Evolutionary conservation across 1,140 invertebrate species (phyloP), one percentile per base, ranked within the genome.

Genomic region (Danaus plexippus): DNA sequence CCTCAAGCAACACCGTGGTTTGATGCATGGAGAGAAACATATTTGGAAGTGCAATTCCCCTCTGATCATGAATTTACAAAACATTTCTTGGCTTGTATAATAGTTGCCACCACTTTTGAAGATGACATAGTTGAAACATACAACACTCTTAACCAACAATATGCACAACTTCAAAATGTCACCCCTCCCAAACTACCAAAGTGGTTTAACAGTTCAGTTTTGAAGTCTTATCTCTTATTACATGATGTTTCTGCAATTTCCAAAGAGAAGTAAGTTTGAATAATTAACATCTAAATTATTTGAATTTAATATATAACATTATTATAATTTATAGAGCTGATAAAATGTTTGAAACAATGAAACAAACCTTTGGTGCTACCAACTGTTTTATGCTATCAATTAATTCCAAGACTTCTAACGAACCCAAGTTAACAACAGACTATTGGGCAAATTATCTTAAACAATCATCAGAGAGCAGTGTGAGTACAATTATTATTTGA

Each of bases 31-130:
- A 90, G 96, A 73, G 95, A 97, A 71, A 94, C 92, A 22, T 98
- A 98, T 85, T 89, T 98, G 12, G 93, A 93, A 73, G 93, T 97
- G 2, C 92, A 96, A 77, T 96, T 94, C 75, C 94, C 95, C 43
- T 95, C 95, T 11, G 96, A 98, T 74, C 96, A 98, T 89, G 97
- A 99, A 87, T 98, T 97, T 76, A 94, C 95, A 0, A 95, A 95
- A 73, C 96, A 98, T 87, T 95, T 95, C 85, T 73, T 98, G n/a
- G 95, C 93, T 12, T 98, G 97, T 88, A 89, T 95, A 65, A 92
- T 97, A 64, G 94, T 97, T 8, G 92, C 96, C 11, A 94, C 95
- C 9, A 94, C 95, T 9, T 86, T 89, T 11, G 94, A 97, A 83
- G 89, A 92, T 0, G 93, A 94, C 88, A 93, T 95, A 10, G 83